Evolutionary conservation across 2,888 invertebrate species (phyloP).

Genomic region (Serrognathus titanus): DNA sequence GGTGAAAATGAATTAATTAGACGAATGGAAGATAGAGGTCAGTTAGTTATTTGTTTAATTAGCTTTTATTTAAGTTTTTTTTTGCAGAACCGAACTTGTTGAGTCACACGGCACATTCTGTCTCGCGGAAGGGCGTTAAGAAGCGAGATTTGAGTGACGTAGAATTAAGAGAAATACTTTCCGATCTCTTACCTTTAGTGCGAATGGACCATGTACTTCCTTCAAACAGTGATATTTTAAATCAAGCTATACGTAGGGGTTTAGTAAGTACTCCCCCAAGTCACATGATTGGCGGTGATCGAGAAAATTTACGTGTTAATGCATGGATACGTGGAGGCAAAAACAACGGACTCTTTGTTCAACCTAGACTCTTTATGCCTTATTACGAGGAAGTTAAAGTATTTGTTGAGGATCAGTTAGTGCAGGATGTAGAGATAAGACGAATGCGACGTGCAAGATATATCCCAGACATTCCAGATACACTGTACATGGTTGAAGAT

Average conservation of each 20-base stretch:
- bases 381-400: constrained; percentile 94
- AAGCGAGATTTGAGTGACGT: constrained; percentile 80
- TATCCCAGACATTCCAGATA: constrained; percentile 85
- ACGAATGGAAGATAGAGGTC: constrained; percentile 78
- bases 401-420: constrained; percentile 78
- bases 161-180: constrained; percentile 79
- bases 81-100: constrained; percentile 81
- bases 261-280: constrained; percentile 79
- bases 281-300: constrained; percentile 79
- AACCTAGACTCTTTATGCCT: constrained; percentile 89
- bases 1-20: constrained; percentile 80
- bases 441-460: constrained; percentile 61
- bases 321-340: constrained; percentile 79
- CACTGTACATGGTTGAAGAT: constrained; percentile 83
- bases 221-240: constrained; percentile 73
- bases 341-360: constrained; percentile 70
- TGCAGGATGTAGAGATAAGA: constrained; percentile 71
- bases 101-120: constrained; percentile 90
- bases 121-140: constrained; percentile 78
- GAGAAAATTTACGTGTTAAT: constrained; percentile 62
- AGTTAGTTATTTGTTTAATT: neutral
- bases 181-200: constrained; percentile 79
- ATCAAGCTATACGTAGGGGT: constrained; percentile 67
- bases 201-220: constrained; percentile 89
- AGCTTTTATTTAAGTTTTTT: neutral